phyloP scores from a whole-genome alignment of 2,113 vertebrate genomes.

The Orientallactaga bullata region DNA sequence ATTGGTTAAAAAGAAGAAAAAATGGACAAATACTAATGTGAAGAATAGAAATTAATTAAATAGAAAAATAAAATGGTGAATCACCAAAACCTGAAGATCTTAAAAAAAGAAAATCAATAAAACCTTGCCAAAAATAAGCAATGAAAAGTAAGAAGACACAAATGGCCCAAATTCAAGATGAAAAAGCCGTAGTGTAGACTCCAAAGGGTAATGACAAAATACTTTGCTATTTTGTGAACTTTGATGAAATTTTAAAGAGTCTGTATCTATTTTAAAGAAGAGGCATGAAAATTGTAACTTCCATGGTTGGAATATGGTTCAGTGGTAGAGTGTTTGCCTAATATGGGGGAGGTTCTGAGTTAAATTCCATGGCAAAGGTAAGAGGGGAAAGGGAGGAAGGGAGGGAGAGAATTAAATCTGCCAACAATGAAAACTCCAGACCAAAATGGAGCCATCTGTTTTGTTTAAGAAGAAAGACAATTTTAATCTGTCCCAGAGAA shows the following conservation, averaged over 20 bases:
- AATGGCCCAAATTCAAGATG: neutral
- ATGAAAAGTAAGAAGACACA: neutral
- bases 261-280: conserved; percentile 2
- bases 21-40: neutral
- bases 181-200: neutral
- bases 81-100: neutral
- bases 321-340: neutral
- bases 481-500: neutral
- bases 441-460: conserved; percentile 14
- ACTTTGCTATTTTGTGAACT: neutral
- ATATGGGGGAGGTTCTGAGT: neutral
- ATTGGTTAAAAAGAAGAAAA: neutral
- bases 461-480: conserved; percentile 19
- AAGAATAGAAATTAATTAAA: conserved; percentile 35
- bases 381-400: too few species aligned
- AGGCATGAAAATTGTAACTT: conserved; percentile 11
- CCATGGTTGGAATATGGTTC: neutral
- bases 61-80: neutral
- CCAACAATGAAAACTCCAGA: neutral
- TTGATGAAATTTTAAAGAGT: neutral
- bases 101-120: neutral
- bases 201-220: neutral
- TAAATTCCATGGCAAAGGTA: neutral
- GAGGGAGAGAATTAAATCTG: neutral
- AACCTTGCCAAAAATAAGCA: neutral